Evolutionary conservation across 1,140 invertebrate genomes (phyloP).

Genomic region (Drosophila trapezifrons): DNA sequence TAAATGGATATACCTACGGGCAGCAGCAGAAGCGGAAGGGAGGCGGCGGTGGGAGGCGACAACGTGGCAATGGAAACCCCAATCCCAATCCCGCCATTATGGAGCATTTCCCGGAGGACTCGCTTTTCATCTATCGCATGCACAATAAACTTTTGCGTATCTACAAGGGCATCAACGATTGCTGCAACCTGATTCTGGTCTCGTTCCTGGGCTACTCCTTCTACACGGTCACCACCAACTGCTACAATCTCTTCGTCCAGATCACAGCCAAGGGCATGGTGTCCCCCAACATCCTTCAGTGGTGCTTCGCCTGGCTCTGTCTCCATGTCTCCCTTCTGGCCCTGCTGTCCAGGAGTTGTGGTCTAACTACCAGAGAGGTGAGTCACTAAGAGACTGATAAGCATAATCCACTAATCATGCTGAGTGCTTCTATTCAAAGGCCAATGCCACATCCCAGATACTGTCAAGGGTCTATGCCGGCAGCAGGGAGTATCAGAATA

Average conservation of each 20-base stretch:
- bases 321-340: slow-evolving; percentile 67
- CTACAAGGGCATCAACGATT: slow-evolving; percentile 76
- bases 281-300: slow-evolving; percentile 69
- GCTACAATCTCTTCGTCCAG: slow-evolving; percentile 80
- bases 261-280: slow-evolving; percentile 69
- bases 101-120: slow-evolving; percentile 74
- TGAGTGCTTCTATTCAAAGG: slow-evolving; percentile 52
- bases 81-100: slow-evolving; percentile 33
- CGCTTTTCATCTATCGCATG: slow-evolving; percentile 76
- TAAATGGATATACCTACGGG: slow-evolving; percentile 68
- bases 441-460: slow-evolving; percentile 75
- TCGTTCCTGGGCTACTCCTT: slow-evolving; percentile 81
- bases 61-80: slow-evolving; percentile 3
- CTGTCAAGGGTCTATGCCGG: slow-evolving; percentile 76
- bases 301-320: slow-evolving; percentile 70
- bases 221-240: slow-evolving; percentile 82
- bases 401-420: slow-evolving; percentile 4
- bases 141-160: slow-evolving; percentile 78
- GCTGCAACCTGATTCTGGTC: slow-evolving; percentile 77
- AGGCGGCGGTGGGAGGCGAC: slow-evolving; percentile 4
- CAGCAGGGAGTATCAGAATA: slow-evolving; percentile 78
- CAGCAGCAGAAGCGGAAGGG: slow-evolving; percentile 43
- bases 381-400: slow-evolving; percentile 1
- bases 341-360: slow-evolving; percentile 67
- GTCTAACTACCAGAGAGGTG: slow-evolving; percentile 73